Evolutionary conservation across 2,888 invertebrate genomes (phyloP).

Genomic region (Carabus problematicus): DNA sequence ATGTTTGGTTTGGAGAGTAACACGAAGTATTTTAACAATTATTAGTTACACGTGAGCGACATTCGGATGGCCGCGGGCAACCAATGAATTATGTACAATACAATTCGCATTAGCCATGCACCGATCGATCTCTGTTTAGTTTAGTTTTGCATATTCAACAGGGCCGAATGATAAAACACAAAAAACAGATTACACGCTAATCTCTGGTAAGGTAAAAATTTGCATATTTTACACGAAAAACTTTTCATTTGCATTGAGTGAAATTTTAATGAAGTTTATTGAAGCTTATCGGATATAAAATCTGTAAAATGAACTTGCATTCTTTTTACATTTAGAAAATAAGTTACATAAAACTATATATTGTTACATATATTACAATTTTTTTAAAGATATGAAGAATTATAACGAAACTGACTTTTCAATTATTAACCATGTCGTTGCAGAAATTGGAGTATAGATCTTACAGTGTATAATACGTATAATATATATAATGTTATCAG

Average conservation of each 20-base stretch:
- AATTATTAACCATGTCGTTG: no score
- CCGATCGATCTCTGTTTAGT: slow-evolving; percentile 32
- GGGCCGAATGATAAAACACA: slow-evolving; percentile 31
- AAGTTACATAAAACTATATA: neutral
- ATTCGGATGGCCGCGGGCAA: slow-evolving; percentile 5
- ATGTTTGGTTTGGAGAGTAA: no score
- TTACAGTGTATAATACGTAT: no score
- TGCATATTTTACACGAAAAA: slow-evolving; percentile 26
- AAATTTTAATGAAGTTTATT: slow-evolving; percentile 22
- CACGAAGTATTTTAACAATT: no score
- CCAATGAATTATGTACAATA: slow-evolving; percentile 34
- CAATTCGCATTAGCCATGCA: slow-evolving; percentile 30
- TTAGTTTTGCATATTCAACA: slow-evolving; percentile 30
- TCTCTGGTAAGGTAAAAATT: slow-evolving; percentile 31
- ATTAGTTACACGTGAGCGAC: neutral
- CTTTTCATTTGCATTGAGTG: slow-evolving; percentile 32
- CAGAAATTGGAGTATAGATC: no score
- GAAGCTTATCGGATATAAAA: neutral
- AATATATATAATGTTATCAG: no score
- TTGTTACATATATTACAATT: no score
- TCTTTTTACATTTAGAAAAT: neutral
- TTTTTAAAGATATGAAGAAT: no score
- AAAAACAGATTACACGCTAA: slow-evolving; percentile 28
- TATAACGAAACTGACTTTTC: no score
- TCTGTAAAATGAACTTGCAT: neutral